Evolutionary conservation across 2,888 invertebrate species (phyloP), one percentile per base, ranked within the genome.

Genomic region (Tribolium freemani): DNA sequence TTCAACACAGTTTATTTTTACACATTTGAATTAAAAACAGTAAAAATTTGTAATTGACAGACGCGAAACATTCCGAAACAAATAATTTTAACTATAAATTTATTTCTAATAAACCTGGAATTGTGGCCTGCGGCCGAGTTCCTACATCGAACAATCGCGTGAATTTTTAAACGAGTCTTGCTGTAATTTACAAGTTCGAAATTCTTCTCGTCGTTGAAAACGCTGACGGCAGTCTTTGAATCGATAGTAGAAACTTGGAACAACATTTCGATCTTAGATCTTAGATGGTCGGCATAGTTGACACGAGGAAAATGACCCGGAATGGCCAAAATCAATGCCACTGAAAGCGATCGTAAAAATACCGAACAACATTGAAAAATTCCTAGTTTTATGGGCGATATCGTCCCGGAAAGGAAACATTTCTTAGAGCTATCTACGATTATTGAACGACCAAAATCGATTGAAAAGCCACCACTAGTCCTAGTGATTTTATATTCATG

Each of bases 361-460:
- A 9, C 57, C 57, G 44, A 48, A 57, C 57, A 57, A 11, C 16
- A 44, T 8, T 11, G 21, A 57, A 57, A 44, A 57, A 57, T 57
- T 57, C 57, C n/a, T 57, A 8, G 11, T 57, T 57, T 60, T 45
- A 60, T 60, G n/a, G 46, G 6, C 11, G 46, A 46, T 45, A 48
- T 11, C 26, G 10, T 10, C n/a, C 6, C 31, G 30, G 54, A 5
- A n/a, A 10, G 5, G 11, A 56, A 31, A 56, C 5, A 13, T 5
- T 4, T n/a, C 16, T 16, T 16, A 2, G n/a, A 54, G 26, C 1
- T 54, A 4, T 13, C 50, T 10, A 8, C 10, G 13, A 54, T n/a
- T 3, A n/a, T 21, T 54, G 2, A 26, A 26, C 26, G 21, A 21
- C 54, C 2, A 58, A 58, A 16, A 44, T 58, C 44, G 58, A 20